phyloP scores from a whole-genome alignment of 2,797 vertebrate species.

The Ctenochaetus hawaiiensis region DNA sequence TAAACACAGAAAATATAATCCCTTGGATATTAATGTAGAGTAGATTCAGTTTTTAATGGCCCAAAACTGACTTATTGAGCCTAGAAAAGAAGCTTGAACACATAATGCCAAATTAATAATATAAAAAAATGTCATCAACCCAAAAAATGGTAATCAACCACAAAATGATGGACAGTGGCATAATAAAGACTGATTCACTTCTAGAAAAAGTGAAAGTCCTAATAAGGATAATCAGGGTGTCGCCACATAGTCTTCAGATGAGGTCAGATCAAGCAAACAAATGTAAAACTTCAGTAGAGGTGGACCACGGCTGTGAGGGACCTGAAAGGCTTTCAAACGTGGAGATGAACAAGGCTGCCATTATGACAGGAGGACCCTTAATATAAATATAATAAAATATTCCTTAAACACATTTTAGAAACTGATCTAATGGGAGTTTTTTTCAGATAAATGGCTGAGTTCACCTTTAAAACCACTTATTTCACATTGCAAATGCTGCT shows the following conservation, averaged over 20 bases:
- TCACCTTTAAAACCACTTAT: neutral
- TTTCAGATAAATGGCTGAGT: neutral
- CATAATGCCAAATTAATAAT: neutral
- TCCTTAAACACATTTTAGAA: neutral
- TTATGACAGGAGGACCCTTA: neutral
- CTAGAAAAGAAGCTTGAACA: neutral
- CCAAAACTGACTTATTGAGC: neutral
- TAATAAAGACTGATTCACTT: neutral
- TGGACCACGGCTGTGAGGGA: neutral
- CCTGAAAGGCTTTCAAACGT: neutral
- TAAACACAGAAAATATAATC: neutral
- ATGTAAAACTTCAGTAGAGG: neutral
- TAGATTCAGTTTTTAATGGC: neutral
- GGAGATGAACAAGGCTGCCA: neutral
- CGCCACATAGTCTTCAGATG: neutral
- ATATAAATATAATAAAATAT: neutral
- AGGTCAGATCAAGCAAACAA: neutral
- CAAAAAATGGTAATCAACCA: neutral
- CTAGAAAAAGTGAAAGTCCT: too few relatives aligned
- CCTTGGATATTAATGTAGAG: neutral
- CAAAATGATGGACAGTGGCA: constrained; percentile 14
- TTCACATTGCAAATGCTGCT: constrained; percentile 27
- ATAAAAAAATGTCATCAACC: too few relatives aligned
- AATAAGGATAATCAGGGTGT: neutral
- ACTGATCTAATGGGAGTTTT: neutral